These are phyloP conservation scores for Girardinus metallicus DNA, from an alignment of 2,797 vertebrate genomes.

Conservation along the genomic window DNA sequence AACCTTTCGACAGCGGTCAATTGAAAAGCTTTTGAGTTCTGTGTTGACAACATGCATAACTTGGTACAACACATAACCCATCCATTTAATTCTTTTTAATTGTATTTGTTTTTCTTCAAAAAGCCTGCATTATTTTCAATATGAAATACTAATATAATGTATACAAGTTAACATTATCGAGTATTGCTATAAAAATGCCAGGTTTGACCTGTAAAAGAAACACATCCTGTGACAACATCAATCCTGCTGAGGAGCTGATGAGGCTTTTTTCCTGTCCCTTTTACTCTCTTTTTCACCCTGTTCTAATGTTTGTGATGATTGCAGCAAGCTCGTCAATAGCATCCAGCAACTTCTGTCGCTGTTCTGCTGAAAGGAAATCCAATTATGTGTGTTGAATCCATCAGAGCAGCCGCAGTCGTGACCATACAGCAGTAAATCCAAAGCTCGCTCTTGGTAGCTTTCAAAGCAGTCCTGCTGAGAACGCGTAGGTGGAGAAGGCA, in stretches of 20 bases:
- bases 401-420: conserved; percentile 37
- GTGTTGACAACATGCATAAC: conserved; percentile 6
- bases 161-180: conserved; percentile 29
- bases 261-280: background rate
- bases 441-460: conserved; percentile 42
- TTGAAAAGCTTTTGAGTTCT: conserved; percentile 13
- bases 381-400: conserved; percentile 57
- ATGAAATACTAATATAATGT: conserved; percentile 69
- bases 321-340: conserved; percentile 39
- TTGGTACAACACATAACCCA: conserved; percentile 6
- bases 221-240: conserved; percentile 9
- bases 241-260: background rate
- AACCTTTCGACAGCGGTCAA: background rate
- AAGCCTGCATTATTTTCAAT: conserved; percentile 57
- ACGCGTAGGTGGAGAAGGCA: conserved; percentile 51
- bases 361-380: conserved; percentile 55
- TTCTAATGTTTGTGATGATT: conserved; percentile 25
- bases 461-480: conserved; percentile 36
- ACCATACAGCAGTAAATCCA: conserved; percentile 46
- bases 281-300: conserved; percentile 12
- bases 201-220: conserved; percentile 23
- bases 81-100: background rate
- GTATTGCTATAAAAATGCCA: background rate
- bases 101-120: conserved; percentile 19
- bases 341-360: conserved; percentile 39